Evolutionary conservation across 30 jellyfish, hydroid and myxozoan species (phyloP).

Genomic region (Aurelia coerulea): DNA sequence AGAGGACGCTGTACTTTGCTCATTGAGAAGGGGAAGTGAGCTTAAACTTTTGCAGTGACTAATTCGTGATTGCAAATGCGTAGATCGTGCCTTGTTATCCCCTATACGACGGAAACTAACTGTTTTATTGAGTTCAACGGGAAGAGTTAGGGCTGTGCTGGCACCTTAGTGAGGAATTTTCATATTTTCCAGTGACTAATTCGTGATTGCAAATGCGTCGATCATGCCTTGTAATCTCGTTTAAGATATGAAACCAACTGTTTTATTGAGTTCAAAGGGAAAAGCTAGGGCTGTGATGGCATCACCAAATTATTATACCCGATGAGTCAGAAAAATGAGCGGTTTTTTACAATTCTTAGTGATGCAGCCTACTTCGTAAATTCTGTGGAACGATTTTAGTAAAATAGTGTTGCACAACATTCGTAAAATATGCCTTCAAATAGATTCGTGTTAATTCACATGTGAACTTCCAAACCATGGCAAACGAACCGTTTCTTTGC

Average conservation of each 20-base stretch:
- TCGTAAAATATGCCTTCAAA: too few species aligned
- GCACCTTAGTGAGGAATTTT: not conserved
- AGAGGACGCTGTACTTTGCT: not conserved
- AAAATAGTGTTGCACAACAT: too few species aligned
- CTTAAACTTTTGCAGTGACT: too few species aligned
- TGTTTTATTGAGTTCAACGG: slow-evolving; percentile 62
- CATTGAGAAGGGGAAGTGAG: not conserved
- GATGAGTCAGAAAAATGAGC: too few species aligned
- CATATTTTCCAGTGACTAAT: too few species aligned
- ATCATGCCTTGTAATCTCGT: slow-evolving; percentile 41
- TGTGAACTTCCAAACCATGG: too few species aligned
- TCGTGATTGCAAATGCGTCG: not conserved
- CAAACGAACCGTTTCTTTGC: too few species aligned
- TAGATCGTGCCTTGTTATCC: slow-evolving; percentile 20
- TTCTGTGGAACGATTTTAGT: too few species aligned
- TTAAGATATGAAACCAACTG: slow-evolving; percentile 33
- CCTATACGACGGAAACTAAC: slow-evolving; percentile 36
- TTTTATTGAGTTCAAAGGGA: slow-evolving; percentile 50
- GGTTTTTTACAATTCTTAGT: too few species aligned
- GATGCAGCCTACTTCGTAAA: too few species aligned
- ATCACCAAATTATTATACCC: too few species aligned
- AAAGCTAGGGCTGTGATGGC: not conserved
- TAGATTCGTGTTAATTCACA: too few species aligned
- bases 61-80: not conserved
- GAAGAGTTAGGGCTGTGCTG: not conserved